phyloP scores from a whole-genome alignment of 2,888 invertebrate species.

The Tipula confusa region DNA sequence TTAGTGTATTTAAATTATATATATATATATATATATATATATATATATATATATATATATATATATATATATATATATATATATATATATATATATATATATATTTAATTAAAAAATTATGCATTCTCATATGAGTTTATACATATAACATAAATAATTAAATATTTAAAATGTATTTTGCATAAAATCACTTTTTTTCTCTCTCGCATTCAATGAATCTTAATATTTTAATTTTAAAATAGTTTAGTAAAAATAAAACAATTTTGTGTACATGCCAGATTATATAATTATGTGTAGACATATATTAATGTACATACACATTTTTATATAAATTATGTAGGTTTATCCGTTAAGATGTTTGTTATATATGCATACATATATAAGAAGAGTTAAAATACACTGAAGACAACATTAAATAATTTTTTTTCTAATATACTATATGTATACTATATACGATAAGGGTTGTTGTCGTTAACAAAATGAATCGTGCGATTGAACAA shows the following conservation, averaged over 20 bases:
- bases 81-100: no score
- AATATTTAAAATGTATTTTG: constrained; percentile 17
- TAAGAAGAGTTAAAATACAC: background rate
- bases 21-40: no score
- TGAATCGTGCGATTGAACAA: background rate
- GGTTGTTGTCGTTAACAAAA: background rate
- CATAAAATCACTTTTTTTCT: background rate
- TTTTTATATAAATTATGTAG: background rate
- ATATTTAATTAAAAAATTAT: background rate
- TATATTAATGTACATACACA: background rate
- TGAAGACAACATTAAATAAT: background rate
- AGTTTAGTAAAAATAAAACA: background rate
- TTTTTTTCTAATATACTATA: background rate
- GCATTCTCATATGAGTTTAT: background rate
- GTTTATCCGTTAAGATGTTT: background rate
- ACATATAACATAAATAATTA: background rate
- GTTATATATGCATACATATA: no score
- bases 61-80: no score
- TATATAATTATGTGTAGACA: background rate
- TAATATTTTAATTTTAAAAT: background rate
- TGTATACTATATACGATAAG: background rate
- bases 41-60: no score
- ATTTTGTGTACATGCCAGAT: background rate
- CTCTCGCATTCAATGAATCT: background rate
- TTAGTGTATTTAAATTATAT: no score